Percentiles rank a stretch among this genome's conserved stretches.
Evolutionary conservation across 2,888 invertebrate genomes (phyloP).

Genomic region (Mongoloraphidia duomilia): DNA sequence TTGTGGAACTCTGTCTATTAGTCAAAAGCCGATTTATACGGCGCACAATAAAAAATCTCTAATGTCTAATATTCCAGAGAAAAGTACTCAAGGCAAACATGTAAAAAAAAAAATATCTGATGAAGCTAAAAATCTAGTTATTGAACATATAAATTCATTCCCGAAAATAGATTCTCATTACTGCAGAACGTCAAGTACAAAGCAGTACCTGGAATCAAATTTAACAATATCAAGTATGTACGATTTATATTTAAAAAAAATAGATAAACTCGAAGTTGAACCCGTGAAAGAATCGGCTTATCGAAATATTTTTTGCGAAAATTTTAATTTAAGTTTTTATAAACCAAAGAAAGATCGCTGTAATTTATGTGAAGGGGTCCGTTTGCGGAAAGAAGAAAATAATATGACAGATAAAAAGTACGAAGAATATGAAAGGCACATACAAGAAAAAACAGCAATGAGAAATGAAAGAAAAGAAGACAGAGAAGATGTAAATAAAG

Average conservation of each 20-base stretch:
- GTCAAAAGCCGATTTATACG: not conserved
- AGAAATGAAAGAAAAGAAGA: no score
- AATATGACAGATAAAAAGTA: not conserved
- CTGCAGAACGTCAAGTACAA: not conserved
- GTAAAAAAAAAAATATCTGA: not conserved
- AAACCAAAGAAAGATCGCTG: conserved; percentile 12
- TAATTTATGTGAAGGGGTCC: conserved; percentile 3
- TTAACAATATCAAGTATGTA: conserved; percentile 3
- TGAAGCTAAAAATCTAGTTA: not conserved
- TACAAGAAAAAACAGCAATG: no score
- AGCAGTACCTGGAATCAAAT: not conserved
- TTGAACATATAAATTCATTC: not conserved
- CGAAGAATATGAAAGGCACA: not conserved
- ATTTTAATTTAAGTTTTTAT: conserved; percentile 9
- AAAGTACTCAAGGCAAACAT: not conserved
- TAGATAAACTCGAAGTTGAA: not conserved
- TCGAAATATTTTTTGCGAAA: conserved; percentile 6
- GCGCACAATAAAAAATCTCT: not conserved
- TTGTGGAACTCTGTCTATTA: not conserved
- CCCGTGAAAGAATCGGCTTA: conserved; percentile 5
- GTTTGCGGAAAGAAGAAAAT: not conserved
- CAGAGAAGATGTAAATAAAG: not conserved
- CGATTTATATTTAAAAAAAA: conserved; percentile 1
- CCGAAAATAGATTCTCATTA: not conserved
- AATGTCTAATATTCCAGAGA: not conserved